phyloP scores from a whole-genome alignment of 2,797 vertebrate species.

The Sciurus vulgaris region DNA sequence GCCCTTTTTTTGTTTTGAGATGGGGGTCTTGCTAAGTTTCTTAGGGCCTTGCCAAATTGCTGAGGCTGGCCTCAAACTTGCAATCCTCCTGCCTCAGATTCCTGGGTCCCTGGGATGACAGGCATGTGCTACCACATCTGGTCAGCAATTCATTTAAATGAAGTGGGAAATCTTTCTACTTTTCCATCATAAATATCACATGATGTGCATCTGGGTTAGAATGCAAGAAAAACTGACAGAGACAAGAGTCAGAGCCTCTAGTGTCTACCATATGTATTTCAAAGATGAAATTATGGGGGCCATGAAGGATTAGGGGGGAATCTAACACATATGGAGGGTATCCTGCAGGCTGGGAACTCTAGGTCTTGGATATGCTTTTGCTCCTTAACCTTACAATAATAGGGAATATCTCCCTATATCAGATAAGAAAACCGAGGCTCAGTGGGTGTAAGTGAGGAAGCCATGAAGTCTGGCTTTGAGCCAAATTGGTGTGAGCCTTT shows the following conservation, averaged over 20 bases:
- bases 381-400: background rate
- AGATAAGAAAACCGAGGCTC: constrained; percentile 23
- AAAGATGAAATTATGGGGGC: constrained; percentile 47
- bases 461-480: background rate
- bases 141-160: constrained; percentile 62
- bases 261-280: constrained; percentile 64
- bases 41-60: too few relatives aligned
- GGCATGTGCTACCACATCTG: too few relatives aligned
- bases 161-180: constrained; percentile 29
- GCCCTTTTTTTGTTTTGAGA: too few relatives aligned
- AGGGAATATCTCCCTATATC: background rate
- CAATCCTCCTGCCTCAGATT: too few relatives aligned
- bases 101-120: too few relatives aligned
- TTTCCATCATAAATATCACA: constrained; percentile 78
- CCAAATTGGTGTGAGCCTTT: background rate
- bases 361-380: background rate
- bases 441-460: background rate
- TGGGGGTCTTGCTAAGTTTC: too few relatives aligned
- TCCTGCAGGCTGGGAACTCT: background rate
- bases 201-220: constrained; percentile 72
- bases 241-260: constrained; percentile 61
- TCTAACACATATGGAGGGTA: background rate
- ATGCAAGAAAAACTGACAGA: constrained; percentile 77
- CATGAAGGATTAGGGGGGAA: too few relatives aligned
- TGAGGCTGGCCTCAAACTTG: too few relatives aligned